Evolutionary conservation across 2,113 vertebrate species (phyloP).

Genomic region (Pyrgilauda ruficollis): DNA sequence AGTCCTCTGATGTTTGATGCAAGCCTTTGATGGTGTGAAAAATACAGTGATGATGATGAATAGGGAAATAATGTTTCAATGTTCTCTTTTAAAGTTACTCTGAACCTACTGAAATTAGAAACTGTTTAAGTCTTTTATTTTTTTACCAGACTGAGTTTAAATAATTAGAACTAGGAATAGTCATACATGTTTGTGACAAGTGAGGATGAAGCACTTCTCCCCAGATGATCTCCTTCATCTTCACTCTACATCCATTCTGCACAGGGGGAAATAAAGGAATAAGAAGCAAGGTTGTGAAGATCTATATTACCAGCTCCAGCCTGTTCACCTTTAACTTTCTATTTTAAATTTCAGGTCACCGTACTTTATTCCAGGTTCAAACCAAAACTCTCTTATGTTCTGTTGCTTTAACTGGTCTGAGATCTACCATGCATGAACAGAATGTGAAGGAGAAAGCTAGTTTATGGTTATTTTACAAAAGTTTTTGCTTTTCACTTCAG

Average conservation of each 20-base stretch:
- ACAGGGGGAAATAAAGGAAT: background rate
- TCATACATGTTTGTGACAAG: background rate
- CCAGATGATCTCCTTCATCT: background rate
- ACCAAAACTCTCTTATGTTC: background rate
- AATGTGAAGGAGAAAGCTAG: background rate
- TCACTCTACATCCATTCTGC: background rate
- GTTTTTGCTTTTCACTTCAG: background rate
- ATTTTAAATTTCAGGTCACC: slow-evolving; percentile 6
- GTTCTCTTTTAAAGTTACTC: background rate
- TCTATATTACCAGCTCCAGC: background rate
- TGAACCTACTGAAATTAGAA: background rate
- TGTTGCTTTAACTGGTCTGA: background rate
- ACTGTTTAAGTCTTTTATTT: background rate
- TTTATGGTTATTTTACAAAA: background rate
- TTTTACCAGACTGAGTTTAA: background rate
- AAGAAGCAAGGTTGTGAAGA: background rate
- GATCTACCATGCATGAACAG: background rate
- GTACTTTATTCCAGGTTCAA: background rate
- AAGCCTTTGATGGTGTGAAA: background rate
- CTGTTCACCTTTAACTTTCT: background rate
- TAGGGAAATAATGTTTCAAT: background rate
- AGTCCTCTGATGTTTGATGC: background rate
- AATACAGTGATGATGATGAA: background rate
- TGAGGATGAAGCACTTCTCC: background rate
- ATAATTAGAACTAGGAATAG: background rate